Conservation (phyloP, 2,888 invertebrate genomes). For the Lochmaea crataegi region DNA sequence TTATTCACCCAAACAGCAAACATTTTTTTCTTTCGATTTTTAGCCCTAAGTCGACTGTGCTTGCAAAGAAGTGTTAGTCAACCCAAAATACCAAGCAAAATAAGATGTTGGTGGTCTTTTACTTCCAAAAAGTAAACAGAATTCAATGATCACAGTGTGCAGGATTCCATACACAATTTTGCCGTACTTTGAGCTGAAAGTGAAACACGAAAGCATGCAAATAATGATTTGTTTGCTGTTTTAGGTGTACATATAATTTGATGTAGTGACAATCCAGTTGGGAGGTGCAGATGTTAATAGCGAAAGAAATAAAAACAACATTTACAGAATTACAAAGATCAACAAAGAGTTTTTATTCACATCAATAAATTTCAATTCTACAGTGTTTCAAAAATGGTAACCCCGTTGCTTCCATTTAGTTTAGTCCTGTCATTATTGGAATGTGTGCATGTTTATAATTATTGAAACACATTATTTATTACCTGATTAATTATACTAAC, state of each 20-base stretch:
- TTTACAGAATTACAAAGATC: not conserved
- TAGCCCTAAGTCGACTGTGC: not conserved
- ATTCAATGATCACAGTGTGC: too few species aligned
- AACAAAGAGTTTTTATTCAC: too few species aligned
- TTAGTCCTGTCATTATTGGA: too few species aligned
- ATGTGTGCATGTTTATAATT: too few species aligned
- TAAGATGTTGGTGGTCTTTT: too few species aligned
- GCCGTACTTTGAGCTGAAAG: not conserved
- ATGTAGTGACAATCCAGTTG: constrained; percentile 53
- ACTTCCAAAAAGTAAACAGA: too few species aligned
- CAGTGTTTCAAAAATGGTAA: too few species aligned
- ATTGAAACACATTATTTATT: too few species aligned
- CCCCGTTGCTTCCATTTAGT: too few species aligned
- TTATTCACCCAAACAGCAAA: constrained; percentile 20
- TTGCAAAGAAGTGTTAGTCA: not conserved
- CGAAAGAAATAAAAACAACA: not conserved
- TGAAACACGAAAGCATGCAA: constrained; percentile 16
- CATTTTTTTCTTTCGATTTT: not conserved
- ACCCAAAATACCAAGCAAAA: not conserved
- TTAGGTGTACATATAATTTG: constrained; percentile 48
- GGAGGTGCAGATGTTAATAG: constrained; percentile 50
- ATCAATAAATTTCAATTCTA: too few species aligned
- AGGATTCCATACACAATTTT: not conserved
- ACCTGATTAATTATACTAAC: too few species aligned
- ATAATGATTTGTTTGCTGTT: constrained; percentile 47